Evolutionary conservation across 2,888 invertebrate species (phyloP), one percentile per base, ranked within the genome.

Genomic region (Elegia similella): DNA sequence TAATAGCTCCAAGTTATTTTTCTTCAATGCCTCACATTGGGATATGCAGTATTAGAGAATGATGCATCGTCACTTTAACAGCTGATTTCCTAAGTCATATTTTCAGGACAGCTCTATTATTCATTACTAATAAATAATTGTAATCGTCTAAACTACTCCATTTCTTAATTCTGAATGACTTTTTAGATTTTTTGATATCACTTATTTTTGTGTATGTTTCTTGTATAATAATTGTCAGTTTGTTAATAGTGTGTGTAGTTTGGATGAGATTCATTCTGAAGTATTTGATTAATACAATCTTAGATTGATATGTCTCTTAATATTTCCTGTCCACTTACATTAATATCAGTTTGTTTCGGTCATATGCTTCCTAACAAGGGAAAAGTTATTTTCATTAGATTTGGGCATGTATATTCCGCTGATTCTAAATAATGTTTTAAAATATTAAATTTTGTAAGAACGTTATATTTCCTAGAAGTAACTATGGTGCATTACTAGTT

Each of bases 51-150:
- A 88, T 88, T 89, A 90, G 91, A 87, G 86, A 89, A 88, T 89
- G 90, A 85, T 90, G 91, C 91, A 90, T 90, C 87, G 88, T 90
- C 86, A 90, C 88, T 86, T 79, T 87, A 90, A 90, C 90, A 89
- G 89, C 90, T 88, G 90, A 89, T 85, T 82, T 86, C 88, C 88
- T 86, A 83, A 82, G 84, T 87, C 84, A 88, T 85, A 80, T 81
- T 86, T 82, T 80, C 84, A 84, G 85, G 89, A 89, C 91, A 90
- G 91, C 91, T 90, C 91, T 91, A 90, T 91, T 91, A 90, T 90
- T 85, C 86, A 88, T 88, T 82, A 90, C 89, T 89, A 89, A 88
- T 88, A 82, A 76, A 74, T 76, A 78, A 80, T 73, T 73, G 75
- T 68, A 67, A 82, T 86, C 86, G 82, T 86, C 84, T 85, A 87